These are phyloP conservation scores for Tryphoninae sp. DNA, from an alignment of 2,888 invertebrate species.

Conservation along the genomic window DNA sequence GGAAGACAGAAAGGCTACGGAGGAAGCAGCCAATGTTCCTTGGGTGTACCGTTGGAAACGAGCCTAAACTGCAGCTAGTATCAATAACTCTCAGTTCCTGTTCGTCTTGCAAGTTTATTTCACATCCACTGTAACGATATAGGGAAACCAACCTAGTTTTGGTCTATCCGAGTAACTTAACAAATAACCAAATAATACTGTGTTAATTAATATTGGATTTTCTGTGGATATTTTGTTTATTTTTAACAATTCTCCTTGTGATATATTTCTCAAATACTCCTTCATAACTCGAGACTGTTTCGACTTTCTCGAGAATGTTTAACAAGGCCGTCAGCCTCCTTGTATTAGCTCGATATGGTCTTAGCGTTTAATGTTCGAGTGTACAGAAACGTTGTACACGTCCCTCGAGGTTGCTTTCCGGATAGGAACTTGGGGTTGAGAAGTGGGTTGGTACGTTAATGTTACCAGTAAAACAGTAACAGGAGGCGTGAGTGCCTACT, in stretches of 20 bases:
- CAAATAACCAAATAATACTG: neutral
- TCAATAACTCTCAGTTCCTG: neutral
- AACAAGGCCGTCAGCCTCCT: conserved; percentile 2
- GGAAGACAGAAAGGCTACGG: neutral
- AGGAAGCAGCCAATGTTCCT: neutral
- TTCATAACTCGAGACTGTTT: neutral
- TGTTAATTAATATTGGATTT: neutral
- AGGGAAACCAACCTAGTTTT: neutral
- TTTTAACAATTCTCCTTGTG: too few relatives aligned
- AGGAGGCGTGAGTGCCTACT: conserved; percentile 51
- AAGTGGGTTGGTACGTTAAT: neutral
- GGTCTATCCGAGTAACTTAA: neutral
- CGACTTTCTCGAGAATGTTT: neutral
- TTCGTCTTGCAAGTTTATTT: conserved; percentile 9
- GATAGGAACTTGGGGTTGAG: conserved; percentile 32
- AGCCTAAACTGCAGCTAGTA: conserved; percentile 50
- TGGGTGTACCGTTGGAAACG: conserved; percentile 13
- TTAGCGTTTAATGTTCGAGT: conserved; percentile 28
- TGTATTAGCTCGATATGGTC: neutral
- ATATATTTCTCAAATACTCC: neutral
- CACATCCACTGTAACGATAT: neutral
- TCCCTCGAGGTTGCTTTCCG: conserved; percentile 29
- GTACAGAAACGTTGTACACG: conserved; percentile 18
- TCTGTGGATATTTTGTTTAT: too few relatives aligned
- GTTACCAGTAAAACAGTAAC: conserved; percentile 26